A percentile compares a stretch with the other conserved stretches of the same genome.
phyloP scores from a whole-genome alignment of 2,888 invertebrate species.

The Osmoderma eremita region DNA sequence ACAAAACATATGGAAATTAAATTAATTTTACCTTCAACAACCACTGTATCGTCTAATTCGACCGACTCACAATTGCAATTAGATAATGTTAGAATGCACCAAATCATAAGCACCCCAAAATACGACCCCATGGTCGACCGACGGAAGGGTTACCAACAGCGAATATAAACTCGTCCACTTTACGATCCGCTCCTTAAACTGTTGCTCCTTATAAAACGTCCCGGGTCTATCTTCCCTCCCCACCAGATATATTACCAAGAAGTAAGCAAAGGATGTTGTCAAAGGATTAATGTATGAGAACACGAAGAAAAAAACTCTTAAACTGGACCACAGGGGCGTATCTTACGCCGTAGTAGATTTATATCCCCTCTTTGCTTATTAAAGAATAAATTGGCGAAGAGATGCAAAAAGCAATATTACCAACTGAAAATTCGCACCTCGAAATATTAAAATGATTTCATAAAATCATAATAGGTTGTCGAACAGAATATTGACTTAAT shows the following conservation, averaged over 20 bases:
- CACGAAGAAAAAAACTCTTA: constrained; percentile 16
- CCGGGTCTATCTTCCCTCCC: constrained; percentile 48
- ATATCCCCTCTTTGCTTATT: no score
- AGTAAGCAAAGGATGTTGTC: constrained; percentile 36
- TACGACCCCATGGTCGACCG: constrained; percentile 51
- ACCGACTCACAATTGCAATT: constrained; percentile 44
- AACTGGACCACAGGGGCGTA: constrained; percentile 35
- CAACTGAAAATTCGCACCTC: no score
- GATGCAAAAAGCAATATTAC: no score
- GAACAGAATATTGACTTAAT: no score
- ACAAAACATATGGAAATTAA: no score
- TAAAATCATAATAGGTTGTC: no score
- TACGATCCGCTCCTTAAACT: constrained; percentile 59
- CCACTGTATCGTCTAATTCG: constrained; percentile 50
- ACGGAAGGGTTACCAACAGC: constrained; percentile 45
- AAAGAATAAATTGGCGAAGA: no score
- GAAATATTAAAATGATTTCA: no score
- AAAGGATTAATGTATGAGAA: constrained; percentile 26
- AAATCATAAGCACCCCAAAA: constrained; percentile 51
- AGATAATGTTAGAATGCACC: constrained; percentile 45
- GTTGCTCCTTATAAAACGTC: constrained; percentile 59
- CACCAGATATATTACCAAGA: constrained; percentile 49
- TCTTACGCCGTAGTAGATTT: not conserved
- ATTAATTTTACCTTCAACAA: constrained; percentile 55
- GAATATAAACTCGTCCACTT: constrained; percentile 52